Conservation (phyloP, 2,888 invertebrate genomes). For the Netelia inedita region DNA sequence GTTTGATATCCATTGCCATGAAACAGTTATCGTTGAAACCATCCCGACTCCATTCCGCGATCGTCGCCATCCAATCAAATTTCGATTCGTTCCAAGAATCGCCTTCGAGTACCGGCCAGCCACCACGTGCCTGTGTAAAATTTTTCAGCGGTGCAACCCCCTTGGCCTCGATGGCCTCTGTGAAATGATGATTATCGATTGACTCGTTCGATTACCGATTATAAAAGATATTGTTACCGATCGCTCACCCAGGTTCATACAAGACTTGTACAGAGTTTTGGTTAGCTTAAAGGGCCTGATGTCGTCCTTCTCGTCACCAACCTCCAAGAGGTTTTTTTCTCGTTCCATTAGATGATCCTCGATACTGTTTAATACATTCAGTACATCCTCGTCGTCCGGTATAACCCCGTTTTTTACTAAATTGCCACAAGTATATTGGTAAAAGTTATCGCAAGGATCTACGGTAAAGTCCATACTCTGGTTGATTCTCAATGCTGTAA, state of each 20-base stretch:
- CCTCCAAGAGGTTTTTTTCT: background rate
- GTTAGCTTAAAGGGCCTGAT: background rate
- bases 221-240: background rate
- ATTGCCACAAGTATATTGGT: background rate
- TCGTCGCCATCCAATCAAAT: too few relatives aligned
- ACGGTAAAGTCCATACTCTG: background rate
- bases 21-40: too few relatives aligned
- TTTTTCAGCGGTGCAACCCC: too few relatives aligned
- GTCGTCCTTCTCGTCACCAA: background rate
- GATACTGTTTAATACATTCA: background rate
- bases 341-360: accelerated
- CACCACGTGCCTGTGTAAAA: too few relatives aligned
- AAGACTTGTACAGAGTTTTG: background rate
- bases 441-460: background rate
- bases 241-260: background rate
- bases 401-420: background rate
- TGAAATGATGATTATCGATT: too few relatives aligned
- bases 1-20: too few relatives aligned
- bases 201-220: too few relatives aligned
- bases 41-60: too few relatives aligned
- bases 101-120: too few relatives aligned
- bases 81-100: too few relatives aligned
- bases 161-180: too few relatives aligned
- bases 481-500: too few relatives aligned
- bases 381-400: background rate